Percentiles rank a stretch among this genome's conserved stretches.
phyloP scores from a whole-genome alignment of 2,113 vertebrate genomes.

The Agapornis roseicollis region DNA sequence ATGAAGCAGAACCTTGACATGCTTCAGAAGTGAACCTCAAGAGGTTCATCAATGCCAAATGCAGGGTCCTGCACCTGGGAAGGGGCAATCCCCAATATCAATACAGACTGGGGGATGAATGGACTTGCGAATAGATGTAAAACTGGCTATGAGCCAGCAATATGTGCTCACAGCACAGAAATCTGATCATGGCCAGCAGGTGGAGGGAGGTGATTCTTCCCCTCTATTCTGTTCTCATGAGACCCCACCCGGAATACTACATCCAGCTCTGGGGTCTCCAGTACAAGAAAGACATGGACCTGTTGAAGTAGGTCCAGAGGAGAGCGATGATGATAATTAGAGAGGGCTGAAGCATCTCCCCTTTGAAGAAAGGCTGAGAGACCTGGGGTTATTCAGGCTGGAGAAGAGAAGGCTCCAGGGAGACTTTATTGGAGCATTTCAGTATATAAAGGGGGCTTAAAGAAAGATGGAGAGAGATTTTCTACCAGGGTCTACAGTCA shows the following conservation, averaged over 20 bases:
- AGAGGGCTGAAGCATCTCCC: not conserved
- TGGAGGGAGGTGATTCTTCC: not conserved
- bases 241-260: not conserved
- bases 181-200: accelerated
- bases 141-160: accelerated
- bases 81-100: not conserved
- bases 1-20: not conserved
- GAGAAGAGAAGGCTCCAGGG: not conserved
- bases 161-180: accelerated
- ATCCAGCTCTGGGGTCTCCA: not conserved
- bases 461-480: not conserved
- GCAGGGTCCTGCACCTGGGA: not conserved
- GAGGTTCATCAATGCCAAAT: not conserved
- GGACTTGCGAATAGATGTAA: not conserved
- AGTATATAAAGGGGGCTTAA: not conserved
- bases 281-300: not conserved
- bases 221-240: not conserved
- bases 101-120: not conserved
- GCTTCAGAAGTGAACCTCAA: not conserved
- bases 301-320: not conserved
- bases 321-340: not conserved
- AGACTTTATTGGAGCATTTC: accelerated
- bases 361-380: not conserved
- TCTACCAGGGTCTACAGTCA: not conserved
- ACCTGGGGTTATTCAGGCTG: not conserved